A percentile compares a stretch with the other conserved stretches of the same genome.
These are phyloP conservation scores for Halcyon badia DNA, from an alignment of 2,797 vertebrate genomes.

Conservation along the genomic window DNA sequence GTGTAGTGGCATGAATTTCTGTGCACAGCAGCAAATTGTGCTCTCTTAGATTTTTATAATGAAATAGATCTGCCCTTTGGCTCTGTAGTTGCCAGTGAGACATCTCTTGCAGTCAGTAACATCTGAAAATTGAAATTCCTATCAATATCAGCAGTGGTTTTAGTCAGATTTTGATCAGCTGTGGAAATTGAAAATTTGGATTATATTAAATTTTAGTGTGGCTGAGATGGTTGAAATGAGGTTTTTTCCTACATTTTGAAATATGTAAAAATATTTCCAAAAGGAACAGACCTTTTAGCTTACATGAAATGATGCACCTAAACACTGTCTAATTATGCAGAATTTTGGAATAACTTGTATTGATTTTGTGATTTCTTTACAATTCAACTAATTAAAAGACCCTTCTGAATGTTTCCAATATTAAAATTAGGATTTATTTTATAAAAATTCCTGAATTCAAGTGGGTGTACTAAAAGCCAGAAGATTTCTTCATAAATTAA, in stretches of 20 bases:
- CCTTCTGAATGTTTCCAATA: not conserved
- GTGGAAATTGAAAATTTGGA: not conserved
- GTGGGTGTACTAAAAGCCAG: not conserved
- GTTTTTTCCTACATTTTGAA: not conserved
- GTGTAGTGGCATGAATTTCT: constrained; percentile 22
- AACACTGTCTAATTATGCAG: not conserved
- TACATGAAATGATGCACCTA: not conserved
- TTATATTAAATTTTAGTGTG: not conserved
- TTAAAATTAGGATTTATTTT: not conserved
- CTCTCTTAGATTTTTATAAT: not conserved
- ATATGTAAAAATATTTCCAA: not conserved
- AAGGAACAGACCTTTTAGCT: not conserved
- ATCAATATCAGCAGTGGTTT: not conserved
- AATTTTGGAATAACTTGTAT: not conserved
- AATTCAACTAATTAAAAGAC: not conserved
- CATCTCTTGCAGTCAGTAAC: not conserved
- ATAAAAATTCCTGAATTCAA: not conserved
- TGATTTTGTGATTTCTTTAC: not conserved
- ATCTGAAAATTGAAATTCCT: not conserved
- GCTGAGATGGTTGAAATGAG: not conserved
- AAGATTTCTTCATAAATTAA: not conserved
- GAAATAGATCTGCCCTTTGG: not conserved
- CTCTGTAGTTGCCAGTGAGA: not conserved
- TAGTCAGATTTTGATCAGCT: not conserved
- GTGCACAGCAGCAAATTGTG: not conserved